These are phyloP conservation scores for Romanogobio albipinnatus DNA, from an alignment of 2,113 vertebrate species.

Conservation along the genomic window DNA sequence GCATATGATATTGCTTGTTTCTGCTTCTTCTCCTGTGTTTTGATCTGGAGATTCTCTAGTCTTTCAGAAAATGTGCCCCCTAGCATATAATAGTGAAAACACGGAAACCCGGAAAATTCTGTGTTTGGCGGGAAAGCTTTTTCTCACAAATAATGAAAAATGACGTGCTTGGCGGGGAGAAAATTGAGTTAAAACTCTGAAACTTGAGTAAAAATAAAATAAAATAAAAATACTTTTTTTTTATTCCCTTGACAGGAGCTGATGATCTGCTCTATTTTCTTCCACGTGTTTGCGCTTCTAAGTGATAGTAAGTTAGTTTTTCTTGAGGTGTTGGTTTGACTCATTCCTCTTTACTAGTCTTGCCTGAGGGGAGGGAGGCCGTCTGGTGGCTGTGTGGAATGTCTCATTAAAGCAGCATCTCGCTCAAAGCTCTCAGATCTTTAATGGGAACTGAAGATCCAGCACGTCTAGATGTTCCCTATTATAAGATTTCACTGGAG, in stretches of 20 bases:
- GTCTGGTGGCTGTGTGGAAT: conserved; percentile 10
- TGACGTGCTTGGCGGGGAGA: too few species aligned
- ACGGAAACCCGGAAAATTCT: too few species aligned
- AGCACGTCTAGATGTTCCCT: neutral
- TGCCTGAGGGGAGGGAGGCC: neutral
- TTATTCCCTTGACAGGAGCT: neutral
- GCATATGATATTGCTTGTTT: too few species aligned
- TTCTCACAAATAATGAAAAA: too few species aligned
- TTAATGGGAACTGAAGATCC: conserved; percentile 1
- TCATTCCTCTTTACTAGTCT: neutral
- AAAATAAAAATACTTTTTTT: neutral
- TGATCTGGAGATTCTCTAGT: too few species aligned
- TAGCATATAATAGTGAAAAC: too few species aligned
- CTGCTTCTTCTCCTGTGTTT: too few species aligned
- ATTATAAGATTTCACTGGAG: conserved; percentile 2
- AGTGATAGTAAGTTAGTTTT: neutral
- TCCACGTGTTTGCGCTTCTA: neutral
- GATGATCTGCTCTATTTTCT: neutral
- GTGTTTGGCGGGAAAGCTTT: too few species aligned
- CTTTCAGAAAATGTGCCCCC: too few species aligned
- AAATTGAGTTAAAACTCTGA: neutral
- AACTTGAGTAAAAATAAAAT: neutral
- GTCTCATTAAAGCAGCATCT: conserved; percentile 31
- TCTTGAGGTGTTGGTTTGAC: neutral
- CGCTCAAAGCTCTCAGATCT: conserved; percentile 10